Base-by-base conservation (phyloP, 2,888 invertebrate genomes). In the Maniola hyperantus region DNA sequence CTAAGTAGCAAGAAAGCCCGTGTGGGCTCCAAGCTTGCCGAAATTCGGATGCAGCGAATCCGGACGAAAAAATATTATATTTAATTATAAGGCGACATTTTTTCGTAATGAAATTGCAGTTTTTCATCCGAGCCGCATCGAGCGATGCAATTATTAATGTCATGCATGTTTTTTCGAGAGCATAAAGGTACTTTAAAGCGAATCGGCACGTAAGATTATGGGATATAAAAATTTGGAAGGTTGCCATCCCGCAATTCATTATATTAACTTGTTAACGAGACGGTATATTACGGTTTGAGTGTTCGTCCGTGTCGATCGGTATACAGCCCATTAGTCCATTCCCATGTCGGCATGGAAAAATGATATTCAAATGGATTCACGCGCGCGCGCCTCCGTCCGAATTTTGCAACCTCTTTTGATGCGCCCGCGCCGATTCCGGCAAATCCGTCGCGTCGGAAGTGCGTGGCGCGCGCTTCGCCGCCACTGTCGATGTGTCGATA, bases 401-500 rank as follows among this genome's bases (percentile, higher is more conserved):
- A 92, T 87, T 92, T 91, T 81, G 91, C 91, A 83, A 78, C 68
- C 77, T 82, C 84, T 85, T 92, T 92, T 92, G 92, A 91, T 88
- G 91, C 89, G 90, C 88, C 91, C 89, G 90, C 90, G 83, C 83
- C 91, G 90, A 90, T 92, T 92, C 92, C 90, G 91, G 91, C 91
- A 91, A 92, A 91, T 92, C 91, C 91, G 92, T 91, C 91, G 88
- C 89, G 89, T 91, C 92, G 92, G 92, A 92, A 91, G 91, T 91
- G 88, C 86, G 85, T 86, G 85, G 86, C 84, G 87, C 85, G 88
- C 85, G 83, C 81, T 82, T 74, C 76, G 73, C 72, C 74, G 76
- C 71, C 73, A 68, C 67, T 82, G 80, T 81, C 85, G 88, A 88
- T 88, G 83, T 87, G 79, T 86, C 88, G 90, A 89, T 90, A 91